Evolutionary conservation across 2,888 invertebrate genomes (phyloP), one percentile per base, ranked within the genome.

Genomic region (Junonia oenone): DNA sequence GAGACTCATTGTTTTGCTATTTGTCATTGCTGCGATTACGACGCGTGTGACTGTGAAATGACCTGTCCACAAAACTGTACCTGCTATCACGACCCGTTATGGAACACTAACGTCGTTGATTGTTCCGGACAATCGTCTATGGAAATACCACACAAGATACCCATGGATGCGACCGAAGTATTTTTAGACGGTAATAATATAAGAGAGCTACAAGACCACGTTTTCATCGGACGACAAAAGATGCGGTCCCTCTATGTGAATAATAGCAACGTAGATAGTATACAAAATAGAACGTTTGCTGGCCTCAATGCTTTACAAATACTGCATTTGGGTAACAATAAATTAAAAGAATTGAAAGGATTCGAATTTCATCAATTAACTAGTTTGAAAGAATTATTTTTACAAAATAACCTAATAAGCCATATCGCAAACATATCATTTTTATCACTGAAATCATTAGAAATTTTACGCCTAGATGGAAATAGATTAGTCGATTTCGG

Each of bases 21-120:
- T 49, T 98, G 98, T 84, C 97, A 97, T 79, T 98, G 98, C 85
- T 98, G 98, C 85, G 98, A 98, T 78, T 98, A 97, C 78, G 97
- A 97, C 77, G 96, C 96, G 61, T 98, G 98, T 84, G 98, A 98
- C 84, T 98, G 98, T 87, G 97, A 98, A 90, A 97, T 98, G 96
- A 97, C 96, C 63, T 98, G 98, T 76, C 98, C 98, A 29, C 93
- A 94, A 69, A 97, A 97, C 73, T 98, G 98, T 90, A 95, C 95
- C 67, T 98, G 98, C 83, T 98, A 97, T 87, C 97, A 97, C 81
- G 98, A 98, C 76, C 96, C 96, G 78, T 94, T 96, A 63, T 98
- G 98, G 97, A 95, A 95, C 68, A 97, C 96, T 51, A 97, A 97
- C 82, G 96, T 97, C 38, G 97, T 97, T 45, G 97, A 97, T 79